Evolutionary conservation across 2,797 vertebrate genomes (phyloP).

Genomic region (Parotocinclus haroldoi): DNA sequence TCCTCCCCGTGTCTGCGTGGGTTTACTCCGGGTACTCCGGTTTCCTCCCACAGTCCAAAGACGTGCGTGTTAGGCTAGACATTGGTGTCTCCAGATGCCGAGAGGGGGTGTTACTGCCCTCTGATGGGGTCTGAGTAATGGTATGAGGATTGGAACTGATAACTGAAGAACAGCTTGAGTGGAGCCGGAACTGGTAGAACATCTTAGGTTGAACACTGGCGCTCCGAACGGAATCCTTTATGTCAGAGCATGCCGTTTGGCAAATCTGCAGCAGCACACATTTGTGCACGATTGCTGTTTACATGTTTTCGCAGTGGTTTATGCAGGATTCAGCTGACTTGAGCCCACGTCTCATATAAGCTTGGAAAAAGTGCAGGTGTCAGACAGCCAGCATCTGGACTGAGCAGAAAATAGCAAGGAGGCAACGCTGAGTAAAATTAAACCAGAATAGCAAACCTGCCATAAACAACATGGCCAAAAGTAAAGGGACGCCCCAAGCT

Average conservation of each 20-base stretch:
- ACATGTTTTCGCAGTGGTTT: neutral
- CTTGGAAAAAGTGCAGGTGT: constrained; percentile 21
- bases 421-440: neutral
- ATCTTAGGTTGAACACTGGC: neutral
- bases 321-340: neutral
- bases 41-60: too few species aligned
- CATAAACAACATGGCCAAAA: neutral
- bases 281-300: neutral
- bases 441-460: neutral
- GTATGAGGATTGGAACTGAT: too few species aligned
- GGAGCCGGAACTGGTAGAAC: neutral
- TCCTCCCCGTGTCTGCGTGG: too few species aligned
- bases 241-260: neutral
- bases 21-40: too few species aligned
- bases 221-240: neutral
- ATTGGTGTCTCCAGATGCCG: too few species aligned
- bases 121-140: too few species aligned
- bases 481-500: too few species aligned
- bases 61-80: too few species aligned
- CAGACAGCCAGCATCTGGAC: neutral
- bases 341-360: constrained; percentile 2
- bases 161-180: too few species aligned
- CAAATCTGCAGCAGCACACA: neutral
- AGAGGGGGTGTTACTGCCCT: too few species aligned
- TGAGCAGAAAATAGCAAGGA: neutral